phyloP scores from a whole-genome alignment of 2,797 vertebrate genomes.

The Phaenicophaeus curvirostris region DNA sequence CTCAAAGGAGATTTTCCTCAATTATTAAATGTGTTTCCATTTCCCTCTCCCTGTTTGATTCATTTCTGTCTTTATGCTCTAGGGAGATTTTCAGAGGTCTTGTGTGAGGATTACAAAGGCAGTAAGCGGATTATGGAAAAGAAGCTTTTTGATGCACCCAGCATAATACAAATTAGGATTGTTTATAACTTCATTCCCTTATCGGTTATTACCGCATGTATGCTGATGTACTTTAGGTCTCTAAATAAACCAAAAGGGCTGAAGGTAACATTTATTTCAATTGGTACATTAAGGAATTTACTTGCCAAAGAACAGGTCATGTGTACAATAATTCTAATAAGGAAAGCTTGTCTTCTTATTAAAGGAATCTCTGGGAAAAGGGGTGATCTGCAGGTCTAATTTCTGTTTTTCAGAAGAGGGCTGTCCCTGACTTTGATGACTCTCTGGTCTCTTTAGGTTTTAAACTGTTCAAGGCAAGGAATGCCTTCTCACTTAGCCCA shows the following conservation, averaged over 20 bases:
- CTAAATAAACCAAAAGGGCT: background rate
- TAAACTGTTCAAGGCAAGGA: background rate
- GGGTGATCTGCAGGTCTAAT: background rate
- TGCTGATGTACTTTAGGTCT: conserved; percentile 9
- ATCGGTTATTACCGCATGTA: background rate
- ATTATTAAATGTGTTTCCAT: background rate
- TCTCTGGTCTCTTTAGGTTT: background rate
- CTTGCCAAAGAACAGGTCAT: background rate
- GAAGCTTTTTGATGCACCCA: conserved; percentile 33
- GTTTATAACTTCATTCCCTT: conserved; percentile 20
- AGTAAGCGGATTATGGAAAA: conserved; percentile 48
- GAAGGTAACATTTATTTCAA: conserved; percentile 28
- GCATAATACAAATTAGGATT: conserved; percentile 45
- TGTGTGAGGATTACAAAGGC: conserved; percentile 38
- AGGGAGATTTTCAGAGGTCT: conserved; percentile 35
- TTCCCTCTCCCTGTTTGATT: background rate
- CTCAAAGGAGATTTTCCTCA: conserved; percentile 32
- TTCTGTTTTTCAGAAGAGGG: background rate
- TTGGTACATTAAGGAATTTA: background rate
- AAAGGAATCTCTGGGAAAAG: background rate
- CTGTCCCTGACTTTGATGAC: background rate
- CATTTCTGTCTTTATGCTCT: background rate
- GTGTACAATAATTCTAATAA: background rate
- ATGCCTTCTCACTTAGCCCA: background rate
- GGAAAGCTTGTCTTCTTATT: background rate